These are phyloP conservation scores for Parasteatoda tepidariorum DNA, from an alignment of 1,140 invertebrate species.

Conservation along the genomic window DNA sequence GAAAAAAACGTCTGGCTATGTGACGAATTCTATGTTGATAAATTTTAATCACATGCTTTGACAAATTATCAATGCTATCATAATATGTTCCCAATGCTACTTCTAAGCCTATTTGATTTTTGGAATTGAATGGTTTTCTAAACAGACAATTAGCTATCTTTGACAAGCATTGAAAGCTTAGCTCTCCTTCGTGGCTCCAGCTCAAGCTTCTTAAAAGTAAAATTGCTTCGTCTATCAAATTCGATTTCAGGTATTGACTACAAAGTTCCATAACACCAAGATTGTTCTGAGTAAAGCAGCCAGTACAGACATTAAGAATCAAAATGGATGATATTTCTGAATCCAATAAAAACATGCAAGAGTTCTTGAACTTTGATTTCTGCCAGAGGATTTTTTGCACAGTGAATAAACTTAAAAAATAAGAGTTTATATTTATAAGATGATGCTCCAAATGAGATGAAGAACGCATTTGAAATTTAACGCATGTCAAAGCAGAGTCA, in stretches of 20 bases:
- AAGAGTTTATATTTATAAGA: slow-evolving; percentile 27
- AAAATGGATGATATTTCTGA: slow-evolving; percentile 23
- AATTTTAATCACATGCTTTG: slow-evolving; percentile 48
- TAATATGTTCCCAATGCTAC: slow-evolving; percentile 61
- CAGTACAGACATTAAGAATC: slow-evolving; percentile 41
- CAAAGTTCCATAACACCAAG: slow-evolving; percentile 31
- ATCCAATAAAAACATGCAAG: slow-evolving; percentile 26
- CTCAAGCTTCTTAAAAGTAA: slow-evolving; percentile 53
- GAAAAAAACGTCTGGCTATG: slow-evolving; percentile 63
- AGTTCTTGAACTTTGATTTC: slow-evolving; percentile 29
- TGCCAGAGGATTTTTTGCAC: slow-evolving; percentile 46
- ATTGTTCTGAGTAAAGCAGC: slow-evolving; percentile 19
- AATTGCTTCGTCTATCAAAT: slow-evolving; percentile 61
- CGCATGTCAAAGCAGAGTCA: slow-evolving; percentile 41
- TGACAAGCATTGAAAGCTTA: slow-evolving; percentile 57
- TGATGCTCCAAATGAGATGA: neutral
- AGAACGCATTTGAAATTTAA: slow-evolving; percentile 41
- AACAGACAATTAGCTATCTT: slow-evolving; percentile 61
- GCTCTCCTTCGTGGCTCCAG: slow-evolving; percentile 57
- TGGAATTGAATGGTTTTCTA: slow-evolving; percentile 43
- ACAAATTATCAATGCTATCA: slow-evolving; percentile 43
- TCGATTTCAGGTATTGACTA: slow-evolving; percentile 57
- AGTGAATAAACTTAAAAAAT: neutral
- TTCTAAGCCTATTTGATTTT: slow-evolving; percentile 55
- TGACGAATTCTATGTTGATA: slow-evolving; percentile 57